phyloP scores from a whole-genome alignment of 2,888 invertebrate genomes.

The Heteropelma amictum region DNA sequence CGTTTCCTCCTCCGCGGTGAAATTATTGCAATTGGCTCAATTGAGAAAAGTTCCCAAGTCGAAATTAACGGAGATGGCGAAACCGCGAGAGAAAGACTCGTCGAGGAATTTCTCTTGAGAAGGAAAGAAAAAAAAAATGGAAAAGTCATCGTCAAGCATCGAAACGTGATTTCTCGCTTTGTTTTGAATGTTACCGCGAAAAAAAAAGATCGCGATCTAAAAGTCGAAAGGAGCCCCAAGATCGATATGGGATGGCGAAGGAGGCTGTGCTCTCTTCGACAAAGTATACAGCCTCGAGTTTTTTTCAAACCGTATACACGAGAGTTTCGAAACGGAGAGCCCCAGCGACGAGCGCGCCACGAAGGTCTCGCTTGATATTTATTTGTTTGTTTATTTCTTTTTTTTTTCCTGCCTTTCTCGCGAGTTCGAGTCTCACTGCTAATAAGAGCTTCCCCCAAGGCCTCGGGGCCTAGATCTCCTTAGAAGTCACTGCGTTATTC shows the following conservation, averaged over 20 bases:
- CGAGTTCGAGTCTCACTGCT: conserved; percentile 44
- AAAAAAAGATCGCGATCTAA: neutral
- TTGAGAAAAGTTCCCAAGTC: conserved; percentile 65
- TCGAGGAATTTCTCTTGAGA: too few species aligned
- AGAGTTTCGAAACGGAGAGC: conserved; percentile 27
- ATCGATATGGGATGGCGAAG: too few species aligned
- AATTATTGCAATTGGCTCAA: conserved; percentile 72
- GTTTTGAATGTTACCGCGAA: too few species aligned
- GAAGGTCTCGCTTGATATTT: conserved; percentile 41
- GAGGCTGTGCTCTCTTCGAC: too few species aligned
- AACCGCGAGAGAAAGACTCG: conserved; percentile 19
- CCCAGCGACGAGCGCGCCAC: conserved; percentile 10
- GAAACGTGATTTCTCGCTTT: too few species aligned
- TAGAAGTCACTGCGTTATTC: conserved; percentile 54
- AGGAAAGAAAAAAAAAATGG: neutral
- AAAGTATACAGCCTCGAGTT: conserved; percentile 5
- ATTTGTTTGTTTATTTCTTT: conserved; percentile 8
- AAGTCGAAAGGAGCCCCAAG: too few species aligned
- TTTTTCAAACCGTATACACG: conserved; percentile 7
- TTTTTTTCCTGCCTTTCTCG: conserved; percentile 39
- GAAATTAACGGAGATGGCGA: conserved; percentile 36
- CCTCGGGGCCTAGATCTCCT: conserved; percentile 63
- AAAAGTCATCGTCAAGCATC: neutral
- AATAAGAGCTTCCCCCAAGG: conserved; percentile 56
- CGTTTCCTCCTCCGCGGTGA: conserved; percentile 59